phyloP scores from a whole-genome alignment of 35 echinoderm and acorn worm genomes.

The Anneissia japonica region DNA sequence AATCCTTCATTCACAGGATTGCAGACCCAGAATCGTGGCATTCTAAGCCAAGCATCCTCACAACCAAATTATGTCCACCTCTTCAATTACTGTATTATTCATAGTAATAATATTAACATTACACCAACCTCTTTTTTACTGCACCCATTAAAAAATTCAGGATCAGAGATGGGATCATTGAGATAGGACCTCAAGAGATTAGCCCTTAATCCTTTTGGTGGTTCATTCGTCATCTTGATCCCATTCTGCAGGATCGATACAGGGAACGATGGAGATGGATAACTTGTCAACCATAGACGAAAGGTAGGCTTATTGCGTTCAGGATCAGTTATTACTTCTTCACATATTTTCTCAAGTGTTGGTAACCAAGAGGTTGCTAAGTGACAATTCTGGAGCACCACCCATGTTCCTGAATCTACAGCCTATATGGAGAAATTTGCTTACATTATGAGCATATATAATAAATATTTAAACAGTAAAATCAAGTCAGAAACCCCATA shows the following conservation, averaged over 20 bases:
- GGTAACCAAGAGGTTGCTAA: slow-evolving; percentile 89
- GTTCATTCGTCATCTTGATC: slow-evolving; percentile 99
- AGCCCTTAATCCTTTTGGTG: slow-evolving; percentile 91
- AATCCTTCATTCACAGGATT: too few species aligned
- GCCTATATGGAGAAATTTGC: slow-evolving; percentile 65
- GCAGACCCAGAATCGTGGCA: too few species aligned
- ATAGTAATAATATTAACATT: too few species aligned
- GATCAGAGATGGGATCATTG: slow-evolving; percentile 97
- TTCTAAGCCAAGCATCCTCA: too few species aligned
- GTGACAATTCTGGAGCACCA: slow-evolving; percentile 96
- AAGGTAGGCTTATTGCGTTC: slow-evolving; percentile 74
- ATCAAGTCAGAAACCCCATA: too few species aligned
- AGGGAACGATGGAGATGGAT: slow-evolving; percentile 90
- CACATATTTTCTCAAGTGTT: slow-evolving; percentile 94
- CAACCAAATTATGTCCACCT: too few species aligned
- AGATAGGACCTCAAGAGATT: slow-evolving; percentile 89
- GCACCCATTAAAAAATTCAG: slow-evolving; percentile 82
- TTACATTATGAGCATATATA: too few species aligned
- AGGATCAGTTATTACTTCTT: slow-evolving; percentile 72
- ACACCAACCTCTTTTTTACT: slow-evolving; percentile 88
- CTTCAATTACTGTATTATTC: too few species aligned
- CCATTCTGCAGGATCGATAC: slow-evolving; percentile 95
- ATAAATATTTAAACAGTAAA: too few species aligned
- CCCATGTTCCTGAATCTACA: slow-evolving; percentile 86
- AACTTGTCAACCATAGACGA: slow-evolving; percentile 95